These are phyloP conservation scores for Eublepharis macularius DNA, from an alignment of 2,113 vertebrate species.

Conservation along the genomic window DNA sequence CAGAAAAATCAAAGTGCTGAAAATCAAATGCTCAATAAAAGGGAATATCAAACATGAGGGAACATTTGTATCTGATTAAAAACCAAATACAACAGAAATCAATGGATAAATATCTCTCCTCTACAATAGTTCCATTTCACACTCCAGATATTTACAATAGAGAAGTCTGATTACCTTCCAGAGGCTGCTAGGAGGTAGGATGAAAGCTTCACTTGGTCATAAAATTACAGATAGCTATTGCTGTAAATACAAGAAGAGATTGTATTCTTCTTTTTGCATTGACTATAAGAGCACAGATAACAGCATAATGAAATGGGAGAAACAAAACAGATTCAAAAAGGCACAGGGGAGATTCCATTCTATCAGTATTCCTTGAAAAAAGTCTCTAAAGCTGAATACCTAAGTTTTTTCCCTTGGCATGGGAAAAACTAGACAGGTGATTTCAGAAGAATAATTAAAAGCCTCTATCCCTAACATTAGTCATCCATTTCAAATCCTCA, in stretches of 20 bases:
- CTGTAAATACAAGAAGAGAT: conserved; percentile 9
- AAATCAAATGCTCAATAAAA: conserved; percentile 51
- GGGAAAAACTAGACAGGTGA: too few species aligned
- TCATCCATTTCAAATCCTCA: too few species aligned
- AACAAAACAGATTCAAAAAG: conserved; percentile 19
- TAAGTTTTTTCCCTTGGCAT: too few species aligned
- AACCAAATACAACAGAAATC: conserved; percentile 10
- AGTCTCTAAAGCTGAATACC: neutral
- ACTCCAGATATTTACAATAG: conserved; percentile 26
- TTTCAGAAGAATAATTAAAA: too few species aligned
- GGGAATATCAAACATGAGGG: conserved; percentile 25
- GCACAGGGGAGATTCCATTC: neutral
- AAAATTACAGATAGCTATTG: conserved; percentile 22
- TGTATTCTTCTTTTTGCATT: conserved; percentile 6
- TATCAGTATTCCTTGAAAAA: too few species aligned
- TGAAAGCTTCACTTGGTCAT: neutral
- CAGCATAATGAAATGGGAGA: conserved; percentile 4
- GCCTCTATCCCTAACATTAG: too few species aligned
- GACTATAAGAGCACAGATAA: conserved; percentile 23
- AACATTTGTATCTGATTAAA: conserved; percentile 30
- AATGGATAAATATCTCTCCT: conserved; percentile 23
- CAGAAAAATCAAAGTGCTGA: conserved; percentile 55
- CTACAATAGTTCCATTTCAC: conserved; percentile 19
- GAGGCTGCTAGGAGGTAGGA: neutral
- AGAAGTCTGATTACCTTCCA: conserved; percentile 19